Evolutionary conservation across 2,797 vertebrate species (phyloP), one percentile per base, ranked within the genome.

Genomic region (Chloroceryle amazona): DNA sequence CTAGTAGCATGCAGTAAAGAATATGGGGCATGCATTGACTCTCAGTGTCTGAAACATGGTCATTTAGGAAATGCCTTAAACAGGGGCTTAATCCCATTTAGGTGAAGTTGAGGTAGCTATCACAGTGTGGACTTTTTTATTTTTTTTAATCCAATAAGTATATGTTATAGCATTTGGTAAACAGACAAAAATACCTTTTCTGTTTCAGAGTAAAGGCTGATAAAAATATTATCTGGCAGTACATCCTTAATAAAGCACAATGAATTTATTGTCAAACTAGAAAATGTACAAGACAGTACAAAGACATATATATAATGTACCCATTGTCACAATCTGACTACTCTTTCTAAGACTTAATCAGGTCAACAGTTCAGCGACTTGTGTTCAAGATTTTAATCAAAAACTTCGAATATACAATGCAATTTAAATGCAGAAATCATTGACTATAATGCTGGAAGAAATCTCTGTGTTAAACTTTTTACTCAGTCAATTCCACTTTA

Each of bases 21-120:
- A 7, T 11, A 33, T 0, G 0, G 44, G 35, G 13, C 3, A 1
- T 25, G 22, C 44, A 17, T 19, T 39, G 20, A 6, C 15, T 41
- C 37, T 37, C 41, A 51, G 28, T 2, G 11, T 25, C 54, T 49
- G 26, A 79, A 86, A 80, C 23, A 28, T 12, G 26, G 20, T 29
- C 11, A 7, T 31, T 47, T 52, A 35, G 29, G 58, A 57, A 74
- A 66, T 23, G 42, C 26, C 39, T 55, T 31, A 58, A 46, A 11
- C 14, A 79, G 3, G 6, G 13, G 21, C 35, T 81, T 67, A 67
- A 67, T 63, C 25, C 11, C 26, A 54, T 41, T 79, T 35, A 86
- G 58, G 20, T 66, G 42, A 81, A 55, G 23, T 2, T 39, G 19
- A 86, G 37, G 10, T 23, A 78, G 79, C 49, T 22, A 10, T 7